Conservation (phyloP, 2,797 vertebrate species). For the Melanotaenia parkinsoni region DNA sequence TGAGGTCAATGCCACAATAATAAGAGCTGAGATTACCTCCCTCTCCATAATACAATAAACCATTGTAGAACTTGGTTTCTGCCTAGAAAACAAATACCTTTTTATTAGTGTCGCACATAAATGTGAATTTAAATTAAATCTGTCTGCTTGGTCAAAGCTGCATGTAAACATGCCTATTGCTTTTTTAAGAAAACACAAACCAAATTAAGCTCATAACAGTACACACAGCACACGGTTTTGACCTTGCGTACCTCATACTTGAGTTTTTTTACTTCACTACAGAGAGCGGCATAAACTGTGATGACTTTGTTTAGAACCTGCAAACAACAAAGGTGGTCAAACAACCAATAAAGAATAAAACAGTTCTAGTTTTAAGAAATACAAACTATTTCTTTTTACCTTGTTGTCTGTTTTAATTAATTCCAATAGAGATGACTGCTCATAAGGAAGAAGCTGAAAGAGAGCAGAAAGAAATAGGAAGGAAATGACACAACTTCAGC, state of each 20-base stretch:
- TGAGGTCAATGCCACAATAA: background rate
- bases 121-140: background rate
- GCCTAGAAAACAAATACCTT: constrained; percentile 81
- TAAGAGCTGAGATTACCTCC: constrained; percentile 86
- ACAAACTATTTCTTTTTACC: constrained; percentile 73
- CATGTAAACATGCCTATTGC: background rate
- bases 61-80: constrained; percentile 98
- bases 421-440: constrained; percentile 94
- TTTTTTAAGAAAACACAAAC: background rate
- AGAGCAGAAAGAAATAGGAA: constrained; percentile 8
- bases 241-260: constrained; percentile 91
- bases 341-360: background rate
- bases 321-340: constrained; percentile 11
- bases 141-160: background rate
- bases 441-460: constrained; percentile 92
- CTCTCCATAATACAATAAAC: constrained; percentile 97
- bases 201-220: background rate
- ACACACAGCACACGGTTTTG: background rate
- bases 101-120: background rate
- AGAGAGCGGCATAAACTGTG: constrained; percentile 97
- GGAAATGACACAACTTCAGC: constrained; percentile 14
- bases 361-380: background rate
- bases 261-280: constrained; percentile 97
- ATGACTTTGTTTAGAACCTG: constrained; percentile 99
- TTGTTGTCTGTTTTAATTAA: constrained; percentile 99